Base-by-base conservation (phyloP, 2,113 vertebrate species). In the Eidolon helvum region DNA sequence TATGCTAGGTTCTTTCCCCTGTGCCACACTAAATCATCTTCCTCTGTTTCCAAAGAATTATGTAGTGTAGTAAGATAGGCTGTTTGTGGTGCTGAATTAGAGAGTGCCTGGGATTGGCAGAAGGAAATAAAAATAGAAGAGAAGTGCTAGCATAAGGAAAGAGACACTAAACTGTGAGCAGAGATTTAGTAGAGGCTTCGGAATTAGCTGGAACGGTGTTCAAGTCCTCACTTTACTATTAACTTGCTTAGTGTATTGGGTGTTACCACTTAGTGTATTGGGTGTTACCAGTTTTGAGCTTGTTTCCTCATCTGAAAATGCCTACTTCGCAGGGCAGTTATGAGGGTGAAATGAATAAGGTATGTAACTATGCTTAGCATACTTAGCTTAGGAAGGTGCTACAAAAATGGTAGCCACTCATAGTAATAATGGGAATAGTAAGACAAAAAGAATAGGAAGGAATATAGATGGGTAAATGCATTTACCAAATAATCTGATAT, bases 401-500 rank as follows among this genome's bases (percentile, higher is more conserved):
- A 38, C 69, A 57, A 30, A 86, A 87, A 82, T 71, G 61, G n/a
- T 87, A 93, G 55, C 50, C 1, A 19, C 24, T 78, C 40, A 24
- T 30, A 86, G 59, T 93, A 83, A 63, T 75, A 90, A 75, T 78
- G 21, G 66, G 14, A 74, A 11, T 79, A 69, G 40, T 92, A 82
- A 92, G 26, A 45, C 68, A 74, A 59, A 95, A 94, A 78, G 35
- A 95, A 89, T 77, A 72, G 59, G 33, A 97, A 97, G 50, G 84
- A 84, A 38, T 97, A 66, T 66, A 91, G 45, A 94, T 71, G 79
- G 93, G 26, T 84, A 72, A 95, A 92, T 93, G 40, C 26, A 63
- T 96, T 57, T 83, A 92, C 53, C 89, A 97, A 90, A 97, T 97
- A 77, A 97, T 97, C 96, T 97, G 93, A 96, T 91, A 21, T 95